Conservation (phyloP, 2,797 vertebrate species). For the Bradypus variegatus region DNA sequence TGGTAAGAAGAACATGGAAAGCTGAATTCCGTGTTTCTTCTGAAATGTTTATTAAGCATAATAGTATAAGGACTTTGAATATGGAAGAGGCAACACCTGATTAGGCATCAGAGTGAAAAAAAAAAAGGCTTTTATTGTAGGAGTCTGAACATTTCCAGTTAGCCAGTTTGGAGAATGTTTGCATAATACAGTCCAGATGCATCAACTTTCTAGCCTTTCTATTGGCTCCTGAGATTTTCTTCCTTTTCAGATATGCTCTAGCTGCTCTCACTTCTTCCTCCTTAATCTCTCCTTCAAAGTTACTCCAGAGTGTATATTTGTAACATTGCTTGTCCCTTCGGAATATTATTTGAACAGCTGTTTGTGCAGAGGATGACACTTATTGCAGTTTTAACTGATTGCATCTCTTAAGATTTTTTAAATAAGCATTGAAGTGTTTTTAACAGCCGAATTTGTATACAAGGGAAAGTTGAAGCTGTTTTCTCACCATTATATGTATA, state of each 20-base stretch:
- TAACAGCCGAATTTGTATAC: not conserved
- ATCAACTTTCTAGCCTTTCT: not conserved
- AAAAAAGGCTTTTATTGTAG: not conserved
- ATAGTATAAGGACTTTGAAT: not conserved
- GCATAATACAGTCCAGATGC: not conserved
- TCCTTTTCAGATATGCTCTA: not conserved
- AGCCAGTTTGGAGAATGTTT: not conserved
- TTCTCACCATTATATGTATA: not conserved
- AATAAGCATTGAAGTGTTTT: constrained; percentile 17
- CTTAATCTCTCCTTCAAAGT: not conserved
- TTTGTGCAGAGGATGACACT: constrained; percentile 8
- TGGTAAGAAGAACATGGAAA: not conserved
- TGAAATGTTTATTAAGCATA: not conserved
- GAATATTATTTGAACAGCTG: constrained; percentile 33
- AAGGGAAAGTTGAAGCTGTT: not conserved
- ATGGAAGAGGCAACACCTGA: not conserved
- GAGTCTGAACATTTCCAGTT: not conserved
- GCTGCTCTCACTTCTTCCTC: not conserved
- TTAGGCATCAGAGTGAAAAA: not conserved
- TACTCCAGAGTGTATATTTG: not conserved
- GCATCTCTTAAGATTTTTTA: not conserved
- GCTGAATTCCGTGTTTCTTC: not conserved
- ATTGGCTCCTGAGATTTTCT: not conserved
- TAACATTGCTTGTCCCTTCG: constrained; percentile 13
- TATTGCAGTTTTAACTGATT: constrained; percentile 37